Conservation (phyloP, 2,888 invertebrate genomes). For the Caenorhabditis zanzibari region DNA sequence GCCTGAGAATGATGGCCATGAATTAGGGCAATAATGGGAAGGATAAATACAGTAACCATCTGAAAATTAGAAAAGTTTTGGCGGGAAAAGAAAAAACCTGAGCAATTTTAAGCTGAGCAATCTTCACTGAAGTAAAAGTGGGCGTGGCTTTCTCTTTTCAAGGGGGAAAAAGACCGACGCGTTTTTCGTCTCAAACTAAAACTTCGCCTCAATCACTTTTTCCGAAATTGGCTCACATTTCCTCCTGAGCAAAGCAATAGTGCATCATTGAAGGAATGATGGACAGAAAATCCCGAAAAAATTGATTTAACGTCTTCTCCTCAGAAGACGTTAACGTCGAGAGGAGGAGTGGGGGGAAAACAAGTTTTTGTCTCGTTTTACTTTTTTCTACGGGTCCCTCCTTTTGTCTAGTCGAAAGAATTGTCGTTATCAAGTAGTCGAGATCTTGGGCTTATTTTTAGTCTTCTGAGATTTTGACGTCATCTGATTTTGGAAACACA, state of each 20-base stretch:
- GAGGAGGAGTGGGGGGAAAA: slow-evolving; percentile 20
- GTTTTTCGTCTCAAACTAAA: slow-evolving; percentile 11
- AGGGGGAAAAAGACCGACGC: slow-evolving; percentile 10
- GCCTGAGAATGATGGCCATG: slow-evolving; percentile 50
- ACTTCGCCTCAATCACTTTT: slow-evolving; percentile 15
- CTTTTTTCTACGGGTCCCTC: background rate
- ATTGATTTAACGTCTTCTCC: slow-evolving; percentile 6
- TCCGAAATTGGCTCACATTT: slow-evolving; percentile 52
- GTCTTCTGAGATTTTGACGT: background rate
- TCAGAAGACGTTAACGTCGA: slow-evolving; percentile 2
- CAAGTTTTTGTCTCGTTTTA: slow-evolving; percentile 10
- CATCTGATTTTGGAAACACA: too few relatives aligned
- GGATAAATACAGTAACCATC: slow-evolving; percentile 52
- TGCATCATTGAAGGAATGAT: slow-evolving; percentile 23
- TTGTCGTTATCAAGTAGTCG: background rate
- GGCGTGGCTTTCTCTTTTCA: slow-evolving; percentile 18
- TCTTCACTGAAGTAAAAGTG: slow-evolving; percentile 8
- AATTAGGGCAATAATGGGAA: slow-evolving; percentile 53
- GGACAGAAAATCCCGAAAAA: background rate
- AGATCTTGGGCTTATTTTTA: background rate
- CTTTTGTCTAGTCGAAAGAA: background rate
- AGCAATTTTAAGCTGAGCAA: background rate
- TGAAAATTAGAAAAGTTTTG: background rate
- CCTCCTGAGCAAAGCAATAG: slow-evolving; percentile 19
- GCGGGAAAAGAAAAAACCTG: background rate